phyloP scores from a whole-genome alignment of 2,113 vertebrate species.

The Anarrhichthys ocellatus region DNA sequence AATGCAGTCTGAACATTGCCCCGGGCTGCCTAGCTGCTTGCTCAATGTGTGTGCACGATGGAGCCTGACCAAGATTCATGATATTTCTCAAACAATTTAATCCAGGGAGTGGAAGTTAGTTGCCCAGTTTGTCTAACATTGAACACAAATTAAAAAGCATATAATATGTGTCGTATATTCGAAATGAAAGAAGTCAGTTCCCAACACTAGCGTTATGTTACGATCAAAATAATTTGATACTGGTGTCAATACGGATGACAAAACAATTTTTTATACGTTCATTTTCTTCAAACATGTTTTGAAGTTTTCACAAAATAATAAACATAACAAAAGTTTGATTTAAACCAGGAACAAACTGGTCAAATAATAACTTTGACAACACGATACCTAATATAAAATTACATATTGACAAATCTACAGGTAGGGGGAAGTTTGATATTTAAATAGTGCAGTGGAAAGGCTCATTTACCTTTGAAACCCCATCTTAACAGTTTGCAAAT shows the following conservation, averaged over 20 bases:
- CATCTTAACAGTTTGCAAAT: not conserved
- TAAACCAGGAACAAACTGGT: not conserved
- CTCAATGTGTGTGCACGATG: not conserved
- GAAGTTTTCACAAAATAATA: not conserved
- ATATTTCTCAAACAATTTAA: not conserved
- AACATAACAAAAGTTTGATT: not conserved
- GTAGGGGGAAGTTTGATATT: not conserved
- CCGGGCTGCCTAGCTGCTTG: not conserved
- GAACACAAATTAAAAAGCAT: not conserved
- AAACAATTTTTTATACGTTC: not conserved
- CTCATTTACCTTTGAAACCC: not conserved
- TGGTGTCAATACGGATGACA: not conserved
- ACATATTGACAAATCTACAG: not conserved
- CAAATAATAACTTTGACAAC: not conserved
- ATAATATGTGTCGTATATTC: not conserved
- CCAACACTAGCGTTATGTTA: not conserved
- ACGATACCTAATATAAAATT: not conserved
- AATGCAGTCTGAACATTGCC: constrained; percentile 30
- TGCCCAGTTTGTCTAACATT: not conserved
- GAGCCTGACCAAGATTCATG: not conserved
- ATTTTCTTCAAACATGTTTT: not conserved
- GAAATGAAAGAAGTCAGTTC: not conserved
- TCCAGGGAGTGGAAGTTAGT: not conserved
- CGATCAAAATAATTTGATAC: not conserved
- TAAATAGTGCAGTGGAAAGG: not conserved